Evolutionary conservation across 2,797 vertebrate genomes (phyloP), one percentile per base, ranked within the genome.

Genomic region (Manis javanica): DNA sequence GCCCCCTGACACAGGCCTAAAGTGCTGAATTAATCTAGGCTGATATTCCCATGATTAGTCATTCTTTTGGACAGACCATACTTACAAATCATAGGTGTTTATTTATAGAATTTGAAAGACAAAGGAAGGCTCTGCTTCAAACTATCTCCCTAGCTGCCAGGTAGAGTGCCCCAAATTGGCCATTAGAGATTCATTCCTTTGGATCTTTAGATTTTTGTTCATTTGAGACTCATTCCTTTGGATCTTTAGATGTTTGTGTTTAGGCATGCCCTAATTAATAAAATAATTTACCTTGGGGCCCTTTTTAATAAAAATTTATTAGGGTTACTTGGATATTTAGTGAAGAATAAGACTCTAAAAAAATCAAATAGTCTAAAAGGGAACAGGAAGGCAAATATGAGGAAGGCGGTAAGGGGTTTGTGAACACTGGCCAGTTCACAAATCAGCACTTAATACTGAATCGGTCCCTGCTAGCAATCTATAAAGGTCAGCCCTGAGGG

Each of bases 391-490:
- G n/a, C 26, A 51, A 63, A 15, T 2, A 26, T 3, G 1, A 3
- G 42, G 13, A 39, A 0, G 13, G 21, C 37, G 19, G 10, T 21
- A 4, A 3, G 24, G 59, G 37, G 10, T 1, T 12, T 13, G 26
- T 1, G 1, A 42, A 49, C 46, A 0, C 1, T 1, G 57, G 34
- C 18, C 7, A 0, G 24, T 0, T 4, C 13, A 2, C 29, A 1
- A 0, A 7, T 37, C 9, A 34, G 85, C 49, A 7, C 0, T 46
- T 46, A 12, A 46, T 46, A 46, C 46, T 46, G 46, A 46, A 46
- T 46, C 12, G 46, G 46, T 46, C 46, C 46, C 46, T 46, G 24
- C 72, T 21, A 0, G 42, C 37, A 4, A 7, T 11, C 19, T 7
- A 4, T 0, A 21, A 55, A 90, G 84, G 77, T 42, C 6, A 4